Conservation (phyloP, 2,113 vertebrate species). For the Kryptolebias marmoratus region DNA sequence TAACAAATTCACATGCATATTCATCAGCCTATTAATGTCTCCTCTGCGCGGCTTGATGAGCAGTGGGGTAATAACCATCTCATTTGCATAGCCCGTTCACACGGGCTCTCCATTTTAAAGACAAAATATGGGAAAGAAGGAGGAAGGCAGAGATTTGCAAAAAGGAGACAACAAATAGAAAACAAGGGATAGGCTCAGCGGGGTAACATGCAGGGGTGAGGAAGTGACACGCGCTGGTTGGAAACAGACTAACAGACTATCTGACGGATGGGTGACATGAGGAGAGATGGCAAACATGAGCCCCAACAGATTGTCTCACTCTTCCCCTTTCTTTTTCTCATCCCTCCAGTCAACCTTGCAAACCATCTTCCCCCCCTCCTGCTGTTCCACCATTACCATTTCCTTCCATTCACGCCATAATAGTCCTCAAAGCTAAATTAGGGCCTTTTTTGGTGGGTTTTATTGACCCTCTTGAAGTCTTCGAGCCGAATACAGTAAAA, state of each 20-base stretch:
- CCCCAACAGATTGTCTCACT: constrained; percentile 66
- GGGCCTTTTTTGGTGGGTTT: background rate
- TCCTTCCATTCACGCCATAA: constrained; percentile 47
- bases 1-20: constrained; percentile 90
- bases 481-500: constrained; percentile 18
- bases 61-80: constrained; percentile 98
- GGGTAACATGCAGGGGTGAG: constrained; percentile 53
- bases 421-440: constrained; percentile 31
- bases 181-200: constrained; percentile 55
- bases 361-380: constrained; percentile 53
- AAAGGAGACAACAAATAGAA: constrained; percentile 53
- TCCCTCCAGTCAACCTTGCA: constrained; percentile 67
- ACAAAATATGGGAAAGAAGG: constrained; percentile 67
- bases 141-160: constrained; percentile 60
- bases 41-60: constrained; percentile 97
- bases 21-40: constrained; percentile 99
- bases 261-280: constrained; percentile 66
- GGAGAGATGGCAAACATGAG: constrained; percentile 54
- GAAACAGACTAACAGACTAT: constrained; percentile 54
- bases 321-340: constrained; percentile 54
- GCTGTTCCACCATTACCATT: constrained; percentile 64
- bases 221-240: constrained; percentile 62
- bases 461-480: constrained; percentile 39
- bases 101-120: constrained; percentile 83
- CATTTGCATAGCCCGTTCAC: constrained; percentile 98